Evolutionary conservation across 2,113 vertebrate genomes (phyloP).

Genomic region (Callaeas wilsoni): DNA sequence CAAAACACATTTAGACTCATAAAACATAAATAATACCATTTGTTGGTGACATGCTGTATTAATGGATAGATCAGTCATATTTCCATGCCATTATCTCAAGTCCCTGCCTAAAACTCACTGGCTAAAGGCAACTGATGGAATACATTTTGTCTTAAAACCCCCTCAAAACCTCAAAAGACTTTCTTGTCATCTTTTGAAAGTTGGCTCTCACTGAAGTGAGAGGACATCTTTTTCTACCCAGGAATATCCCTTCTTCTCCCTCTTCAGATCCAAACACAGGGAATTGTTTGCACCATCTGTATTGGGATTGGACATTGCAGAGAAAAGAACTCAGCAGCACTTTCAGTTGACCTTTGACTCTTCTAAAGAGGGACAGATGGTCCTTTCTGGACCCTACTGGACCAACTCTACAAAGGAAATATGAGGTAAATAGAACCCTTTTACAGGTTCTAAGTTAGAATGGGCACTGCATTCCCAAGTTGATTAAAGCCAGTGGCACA

Average conservation of each 20-base stretch:
- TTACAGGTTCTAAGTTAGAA: background rate
- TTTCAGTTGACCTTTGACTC: background rate
- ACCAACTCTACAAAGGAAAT: background rate
- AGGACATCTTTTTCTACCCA: background rate
- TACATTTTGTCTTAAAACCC: background rate
- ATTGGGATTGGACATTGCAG: background rate
- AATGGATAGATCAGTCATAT: constrained; percentile 42
- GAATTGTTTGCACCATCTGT: background rate
- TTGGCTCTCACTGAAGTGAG: background rate
- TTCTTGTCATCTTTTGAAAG: background rate
- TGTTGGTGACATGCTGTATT: constrained; percentile 30
- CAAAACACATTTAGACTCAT: constrained; percentile 65
- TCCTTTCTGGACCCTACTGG: background rate
- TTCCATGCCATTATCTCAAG: constrained; percentile 55
- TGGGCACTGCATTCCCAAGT: background rate
- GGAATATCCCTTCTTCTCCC: background rate
- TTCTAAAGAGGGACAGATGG: background rate
- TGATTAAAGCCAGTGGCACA: background rate
- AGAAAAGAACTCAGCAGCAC: background rate
- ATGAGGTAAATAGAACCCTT: background rate
- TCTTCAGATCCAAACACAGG: background rate
- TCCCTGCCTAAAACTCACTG: background rate
- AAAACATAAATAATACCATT: constrained; percentile 67
- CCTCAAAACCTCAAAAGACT: background rate
- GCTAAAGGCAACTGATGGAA: constrained; percentile 35